Percentiles rank a stretch among this genome's conserved stretches.
phyloP scores from a whole-genome alignment of 2,797 vertebrate genomes.

The Sebastiscus albofasciatus region DNA sequence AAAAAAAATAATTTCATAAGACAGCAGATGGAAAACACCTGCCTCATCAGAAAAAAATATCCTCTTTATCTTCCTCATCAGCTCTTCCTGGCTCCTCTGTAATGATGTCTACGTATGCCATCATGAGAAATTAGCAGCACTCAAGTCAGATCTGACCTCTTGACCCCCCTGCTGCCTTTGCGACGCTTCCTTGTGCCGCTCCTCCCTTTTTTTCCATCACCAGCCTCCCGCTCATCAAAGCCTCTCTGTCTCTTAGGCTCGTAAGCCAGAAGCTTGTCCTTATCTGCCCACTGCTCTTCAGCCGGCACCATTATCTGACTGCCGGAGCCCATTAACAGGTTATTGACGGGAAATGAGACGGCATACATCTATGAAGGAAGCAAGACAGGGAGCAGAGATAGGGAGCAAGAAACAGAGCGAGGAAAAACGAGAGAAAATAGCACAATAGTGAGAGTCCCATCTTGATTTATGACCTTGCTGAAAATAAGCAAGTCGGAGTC shows the following conservation, averaged over 20 bases:
- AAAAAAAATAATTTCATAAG: not conserved
- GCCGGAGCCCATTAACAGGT: conserved; percentile 77
- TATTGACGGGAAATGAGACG: conserved; percentile 81
- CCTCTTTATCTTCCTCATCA: conserved; percentile 7
- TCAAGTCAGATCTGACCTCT: conserved; percentile 37
- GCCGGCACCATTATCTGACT: conserved; percentile 66
- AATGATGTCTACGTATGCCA: conserved; percentile 2
- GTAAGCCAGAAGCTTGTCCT: conserved; percentile 59
- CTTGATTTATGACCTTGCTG: conserved; percentile 65
- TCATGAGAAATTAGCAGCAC: conserved; percentile 36
- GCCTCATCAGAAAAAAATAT: not conserved
- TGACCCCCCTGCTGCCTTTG: conserved; percentile 27
- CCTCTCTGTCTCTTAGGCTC: conserved; percentile 45
- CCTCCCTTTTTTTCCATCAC: not conserved
- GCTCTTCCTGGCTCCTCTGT: not conserved
- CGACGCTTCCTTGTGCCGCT: not conserved
- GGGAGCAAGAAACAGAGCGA: conserved; percentile 5
- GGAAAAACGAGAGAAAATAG: conserved; percentile 5
- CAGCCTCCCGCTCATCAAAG: conserved; percentile 54
- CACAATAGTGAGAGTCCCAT: conserved; percentile 22
- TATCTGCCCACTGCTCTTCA: conserved; percentile 71
- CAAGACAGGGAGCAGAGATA: conserved; percentile 30
- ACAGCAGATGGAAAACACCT: conserved; percentile 27
- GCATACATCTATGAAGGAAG: conserved; percentile 57
- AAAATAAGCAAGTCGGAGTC: conserved; percentile 61